phyloP scores from a whole-genome alignment of 1,140 invertebrate species.

The Pemphigus obesinymphae region DNA sequence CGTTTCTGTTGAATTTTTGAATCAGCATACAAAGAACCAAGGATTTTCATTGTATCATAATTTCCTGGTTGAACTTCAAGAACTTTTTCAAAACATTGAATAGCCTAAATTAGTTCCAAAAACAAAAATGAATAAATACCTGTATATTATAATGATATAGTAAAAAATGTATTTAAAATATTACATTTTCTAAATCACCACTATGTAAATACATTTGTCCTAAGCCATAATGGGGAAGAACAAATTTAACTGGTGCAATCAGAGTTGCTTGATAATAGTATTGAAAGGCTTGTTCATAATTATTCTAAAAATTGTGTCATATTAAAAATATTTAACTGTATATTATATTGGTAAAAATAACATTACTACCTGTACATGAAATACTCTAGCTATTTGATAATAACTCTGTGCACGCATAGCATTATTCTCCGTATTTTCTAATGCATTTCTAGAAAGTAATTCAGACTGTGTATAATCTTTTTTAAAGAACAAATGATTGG shows the following conservation, averaged over 20 bases:
- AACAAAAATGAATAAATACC: background rate
- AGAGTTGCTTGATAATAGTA: conserved; percentile 99
- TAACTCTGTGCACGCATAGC: conserved; percentile 98
- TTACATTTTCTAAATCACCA: conserved; percentile 93
- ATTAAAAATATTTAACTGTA: too few relatives aligned
- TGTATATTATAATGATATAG: conserved; percentile 4
- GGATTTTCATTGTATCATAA: conserved; percentile 99
- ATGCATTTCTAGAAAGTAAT: too few relatives aligned
- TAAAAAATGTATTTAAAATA: conserved; percentile 10
- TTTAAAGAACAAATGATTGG: too few relatives aligned
- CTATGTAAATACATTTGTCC: conserved; percentile 99
- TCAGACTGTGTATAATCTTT: too few relatives aligned
- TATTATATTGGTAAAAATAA: background rate
- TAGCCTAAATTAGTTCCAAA: conserved; percentile 62
- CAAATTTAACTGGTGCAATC: conserved; percentile 89
- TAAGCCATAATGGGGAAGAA: conserved; percentile 93
- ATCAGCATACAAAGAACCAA: conserved; percentile 92
- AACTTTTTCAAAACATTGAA: conserved; percentile 97
- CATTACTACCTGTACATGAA: conserved; percentile 75
- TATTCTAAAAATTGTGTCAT: conserved; percentile 58
- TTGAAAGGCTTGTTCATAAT: conserved; percentile 97
- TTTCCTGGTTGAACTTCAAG: conserved; percentile 94
- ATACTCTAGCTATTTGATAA: conserved; percentile 92
- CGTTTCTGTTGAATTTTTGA: conserved; percentile 83
- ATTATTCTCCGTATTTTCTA: conserved; percentile 72